Evolutionary conservation across 2,113 vertebrate genomes (phyloP), one percentile per base, ranked within the genome.

Genomic region (Chaetodon trifascialis): DNA sequence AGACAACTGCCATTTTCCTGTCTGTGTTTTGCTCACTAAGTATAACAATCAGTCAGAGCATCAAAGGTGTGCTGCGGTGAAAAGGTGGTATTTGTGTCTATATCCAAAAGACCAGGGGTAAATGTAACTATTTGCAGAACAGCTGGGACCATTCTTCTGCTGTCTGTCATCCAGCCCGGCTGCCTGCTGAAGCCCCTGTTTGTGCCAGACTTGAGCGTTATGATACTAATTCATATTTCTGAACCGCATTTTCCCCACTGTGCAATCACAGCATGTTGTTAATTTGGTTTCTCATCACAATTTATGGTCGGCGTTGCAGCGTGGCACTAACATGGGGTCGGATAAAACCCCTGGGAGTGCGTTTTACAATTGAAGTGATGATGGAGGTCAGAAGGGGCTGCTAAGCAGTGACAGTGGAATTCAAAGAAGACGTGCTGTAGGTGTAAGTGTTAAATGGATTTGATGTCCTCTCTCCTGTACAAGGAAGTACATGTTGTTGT

Each of bases 201-300:
- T 64, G 76, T 65, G 66, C 64, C 87, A 86, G 89, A 85, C 88
- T 89, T 69, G 80, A 83, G 80, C 78, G 82, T 91, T 90, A 88
- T 86, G 88, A 93, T 88, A 81, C 83, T 83, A 87, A 95, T 92
- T 93, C 82, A 90, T 89, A 90, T 83, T 89, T 90, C 86, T 72
- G 68, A 91, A 88, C 77, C 65, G 40, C 54, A 87, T 91, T 83
- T 89, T 64, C 89, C 89, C 88, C 46, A 86, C 91, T 89, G 91
- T 76, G 89, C 76, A 82, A 81, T 85, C 90, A 79, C 92, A 91
- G 92, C 90, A 66, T 90, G 91, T 78, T 83, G 86, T 89, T 94
- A 92, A 94, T 94, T 94, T 90, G 72, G 85, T 92, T 94, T 92
- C 89, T 92, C 90, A 83, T 90, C 80, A 85, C 74, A 90, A 91